Evolutionary conservation across 1,140 invertebrate species (phyloP), one percentile per base, ranked within the genome.

Genomic region (Trinorchestia longiramus): DNA sequence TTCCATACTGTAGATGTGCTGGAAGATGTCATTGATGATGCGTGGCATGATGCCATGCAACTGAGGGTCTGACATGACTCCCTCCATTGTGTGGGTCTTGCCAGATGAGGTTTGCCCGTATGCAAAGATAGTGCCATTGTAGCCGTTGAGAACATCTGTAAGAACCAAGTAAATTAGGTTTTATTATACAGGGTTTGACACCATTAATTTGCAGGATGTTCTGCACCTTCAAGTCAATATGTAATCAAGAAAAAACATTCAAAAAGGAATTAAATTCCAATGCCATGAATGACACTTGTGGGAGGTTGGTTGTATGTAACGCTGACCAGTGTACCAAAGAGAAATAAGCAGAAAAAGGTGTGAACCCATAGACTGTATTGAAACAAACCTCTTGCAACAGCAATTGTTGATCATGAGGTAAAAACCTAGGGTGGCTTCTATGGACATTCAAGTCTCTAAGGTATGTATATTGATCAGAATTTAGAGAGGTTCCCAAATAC

Each of bases 1-100:
- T 98, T 99, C 99, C 99, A 99, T 99, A 96, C 98, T 98, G 97
- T 99, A 99, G 97, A 99, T 99, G 97, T 99, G 99, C 97, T 99
- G 99, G 97, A 99, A 99, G 97, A 99, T 99, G 97, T 99, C 99
- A 97, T 99, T 99, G 95, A 99, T 99, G 97, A 99, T 99, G 97
- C 99, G 98, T 96, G 99, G 99, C 97, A 99, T 99, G 97, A 99
- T 99, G 97, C 97, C 99, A 97, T 99, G 99, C 97, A 99, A 98
- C 62, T 98, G 98, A 95, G 98, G 98, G 97, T 99, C 99, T 77
- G 98, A 99, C 97, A 99, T 98, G 97, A 99, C 99, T 97, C 99
- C 99, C 98, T 99, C 99, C 99, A 99, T 99, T 87, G 99, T 99
- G 97, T 99, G 99, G 96, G 99, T 99, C 98, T 99, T 99, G 97